Percentiles rank a stretch among this genome's conserved stretches.
phyloP scores from a whole-genome alignment of 2,797 vertebrate species.

The Botia almorhae region DNA sequence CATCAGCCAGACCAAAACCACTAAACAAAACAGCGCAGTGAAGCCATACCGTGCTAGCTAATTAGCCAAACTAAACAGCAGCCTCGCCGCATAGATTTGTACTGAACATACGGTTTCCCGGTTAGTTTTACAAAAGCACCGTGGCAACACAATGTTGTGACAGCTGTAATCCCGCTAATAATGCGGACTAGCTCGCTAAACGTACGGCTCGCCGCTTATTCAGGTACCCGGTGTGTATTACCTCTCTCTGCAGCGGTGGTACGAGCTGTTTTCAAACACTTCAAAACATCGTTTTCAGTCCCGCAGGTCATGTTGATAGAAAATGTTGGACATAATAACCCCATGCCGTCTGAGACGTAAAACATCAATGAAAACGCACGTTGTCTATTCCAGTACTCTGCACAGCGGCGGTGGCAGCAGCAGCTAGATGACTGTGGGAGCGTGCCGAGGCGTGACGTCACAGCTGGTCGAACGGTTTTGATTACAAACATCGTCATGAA shows the following conservation, averaged over 20 bases:
- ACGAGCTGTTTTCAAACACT: constrained; percentile 14
- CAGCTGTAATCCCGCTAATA: constrained; percentile 39
- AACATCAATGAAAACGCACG: background rate
- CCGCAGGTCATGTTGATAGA: background rate
- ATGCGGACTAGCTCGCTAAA: constrained; percentile 20
- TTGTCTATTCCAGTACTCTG: background rate
- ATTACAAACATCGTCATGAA: background rate
- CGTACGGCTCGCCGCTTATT: background rate
- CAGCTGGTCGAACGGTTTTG: background rate
- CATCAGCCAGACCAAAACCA: constrained; percentile 21
- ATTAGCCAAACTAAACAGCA: background rate
- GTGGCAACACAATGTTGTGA: constrained; percentile 19
- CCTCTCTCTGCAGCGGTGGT: constrained; percentile 49
- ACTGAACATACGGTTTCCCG: constrained; percentile 7
- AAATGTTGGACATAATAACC: background rate
- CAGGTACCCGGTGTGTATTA: constrained; percentile 38
- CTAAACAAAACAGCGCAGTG: constrained; percentile 19
- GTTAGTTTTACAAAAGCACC: background rate
- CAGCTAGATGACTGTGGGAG: constrained; percentile 3
- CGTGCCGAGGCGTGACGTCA: constrained; percentile 31
- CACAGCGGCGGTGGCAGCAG: background rate
- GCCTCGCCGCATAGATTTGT: background rate
- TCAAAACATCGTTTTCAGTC: constrained; percentile 1
- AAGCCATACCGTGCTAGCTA: constrained; percentile 3
- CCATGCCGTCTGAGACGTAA: background rate